Conservation (phyloP, 1,140 invertebrate genomes). For the Battus philenor region DNA sequence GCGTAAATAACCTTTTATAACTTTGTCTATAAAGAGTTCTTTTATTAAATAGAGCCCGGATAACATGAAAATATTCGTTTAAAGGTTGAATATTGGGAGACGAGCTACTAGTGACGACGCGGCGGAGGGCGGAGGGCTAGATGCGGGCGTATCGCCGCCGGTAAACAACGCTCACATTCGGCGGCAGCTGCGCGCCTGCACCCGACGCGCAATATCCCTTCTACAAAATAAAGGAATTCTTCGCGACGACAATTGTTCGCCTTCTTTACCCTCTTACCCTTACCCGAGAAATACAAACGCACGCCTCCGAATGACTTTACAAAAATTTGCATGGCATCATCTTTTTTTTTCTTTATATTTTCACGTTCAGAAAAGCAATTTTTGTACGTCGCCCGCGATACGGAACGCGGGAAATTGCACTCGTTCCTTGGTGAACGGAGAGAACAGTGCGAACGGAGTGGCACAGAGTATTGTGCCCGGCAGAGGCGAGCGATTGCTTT, state of each 20-base stretch:
- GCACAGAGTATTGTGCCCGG: constrained; percentile 47
- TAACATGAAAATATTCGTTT: constrained; percentile 12
- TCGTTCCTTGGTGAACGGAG: constrained; percentile 45
- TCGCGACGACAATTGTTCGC: constrained; percentile 68
- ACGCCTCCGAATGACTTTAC: constrained; percentile 72
- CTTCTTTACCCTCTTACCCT: constrained; percentile 65
- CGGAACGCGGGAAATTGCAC: constrained; percentile 70
- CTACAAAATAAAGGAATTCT: constrained; percentile 67
- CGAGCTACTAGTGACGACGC: constrained; percentile 35
- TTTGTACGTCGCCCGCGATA: constrained; percentile 69
- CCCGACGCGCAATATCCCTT: constrained; percentile 72
- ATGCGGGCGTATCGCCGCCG: constrained; percentile 43
- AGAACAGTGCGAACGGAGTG: constrained; percentile 56
- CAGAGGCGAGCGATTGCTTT: constrained; percentile 57
- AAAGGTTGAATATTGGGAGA: constrained; percentile 29
- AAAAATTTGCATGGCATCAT: constrained; percentile 69
- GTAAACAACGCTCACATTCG: constrained; percentile 47
- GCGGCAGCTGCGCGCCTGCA: constrained; percentile 57
- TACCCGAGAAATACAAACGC: constrained; percentile 69
- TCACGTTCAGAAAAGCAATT: constrained; percentile 73
- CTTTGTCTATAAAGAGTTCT: too few species aligned
- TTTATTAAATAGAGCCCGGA: too few species aligned
- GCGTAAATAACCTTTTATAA: too few species aligned
- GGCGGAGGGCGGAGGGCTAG: constrained; percentile 26
- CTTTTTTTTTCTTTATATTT: constrained; percentile 67